These are phyloP conservation scores for Leptopilina drosophilae DNA, from an alignment of 2,888 invertebrate genomes.

Conservation along the genomic window DNA sequence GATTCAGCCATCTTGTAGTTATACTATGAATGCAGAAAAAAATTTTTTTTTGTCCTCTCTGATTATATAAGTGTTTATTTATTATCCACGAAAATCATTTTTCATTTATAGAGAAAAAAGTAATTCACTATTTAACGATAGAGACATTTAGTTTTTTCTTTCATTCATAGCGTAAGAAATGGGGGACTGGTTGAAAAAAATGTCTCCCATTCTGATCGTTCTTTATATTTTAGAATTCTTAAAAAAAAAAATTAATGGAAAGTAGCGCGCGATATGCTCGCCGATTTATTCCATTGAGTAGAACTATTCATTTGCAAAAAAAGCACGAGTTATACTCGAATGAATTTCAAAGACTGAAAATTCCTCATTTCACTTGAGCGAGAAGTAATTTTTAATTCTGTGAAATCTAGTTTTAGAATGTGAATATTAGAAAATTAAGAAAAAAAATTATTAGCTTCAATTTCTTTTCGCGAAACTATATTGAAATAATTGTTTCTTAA, in stretches of 20 bases:
- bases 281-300: slow-evolving; percentile 3
- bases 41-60: too few species aligned
- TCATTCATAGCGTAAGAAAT: too few species aligned
- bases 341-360: not conserved
- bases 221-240: not conserved
- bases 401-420: too few species aligned
- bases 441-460: too few species aligned
- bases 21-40: too few species aligned
- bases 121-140: not conserved
- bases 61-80: too few species aligned
- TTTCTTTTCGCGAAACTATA: too few species aligned
- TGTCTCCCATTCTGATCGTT: not conserved
- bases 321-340: too few species aligned
- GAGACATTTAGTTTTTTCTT: too few species aligned
- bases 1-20: not conserved
- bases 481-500: too few species aligned
- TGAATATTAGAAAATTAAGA: too few species aligned
- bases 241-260: slow-evolving; percentile 14
- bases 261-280: not conserved
- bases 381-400: too few species aligned
- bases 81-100: not conserved
- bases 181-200: not conserved
- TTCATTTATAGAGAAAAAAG: not conserved
- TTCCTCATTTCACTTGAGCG: not conserved
- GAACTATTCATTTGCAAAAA: not conserved